Base-by-base conservation (phyloP, 2,797 vertebrate genomes). In the Steatocranus sp. region DNA sequence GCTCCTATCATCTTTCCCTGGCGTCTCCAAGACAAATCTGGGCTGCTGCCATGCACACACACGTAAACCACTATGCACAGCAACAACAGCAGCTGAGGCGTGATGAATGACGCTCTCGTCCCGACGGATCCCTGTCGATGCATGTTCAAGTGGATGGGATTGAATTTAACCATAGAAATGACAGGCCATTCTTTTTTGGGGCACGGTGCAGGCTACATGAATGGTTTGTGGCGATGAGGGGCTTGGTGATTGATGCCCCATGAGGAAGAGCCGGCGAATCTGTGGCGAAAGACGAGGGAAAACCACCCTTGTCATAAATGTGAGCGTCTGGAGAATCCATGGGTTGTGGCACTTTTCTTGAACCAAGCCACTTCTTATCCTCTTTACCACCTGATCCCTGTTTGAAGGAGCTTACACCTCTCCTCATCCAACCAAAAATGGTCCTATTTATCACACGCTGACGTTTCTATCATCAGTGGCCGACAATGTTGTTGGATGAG, bases 121-220 rank as follows among this genome's bases (percentile, higher is more conserved):
- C 94, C 89, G 83, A 95, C 93, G 94, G 93, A 88, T 94, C 94
- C 93, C 95, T 96, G 95, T 95, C 96, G 93, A 96, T 96, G 96
- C 95, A 96, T 96, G 96, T 96, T 96, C 94, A 96, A 96, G 94
- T 95, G 93, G 94, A 96, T 92, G 94, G 93, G 95, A 96, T 96
- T 96, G 95, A 96, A 96, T 96, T 96, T 96, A 96, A 97, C 94
- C 96, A 96, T 94, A 95, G 95, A 96, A 96, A 96, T 96, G 96
- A 96, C 95, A 96, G 95, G 94, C 93, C 95, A 94, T 96, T 96
- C 92, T 95, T 96, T 96, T 93, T 93, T 88, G 90, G 91, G 94
- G 86, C 87, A 89, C n/a, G 84, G 92, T 92, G 92, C 91, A 92
- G 92, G 91, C 93, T 94, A 93, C 93, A 94, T 93, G 94, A 96